These are phyloP conservation scores for Solenodon paradoxus DNA, from an alignment of 2,113 vertebrate genomes.

Conservation along the genomic window DNA sequence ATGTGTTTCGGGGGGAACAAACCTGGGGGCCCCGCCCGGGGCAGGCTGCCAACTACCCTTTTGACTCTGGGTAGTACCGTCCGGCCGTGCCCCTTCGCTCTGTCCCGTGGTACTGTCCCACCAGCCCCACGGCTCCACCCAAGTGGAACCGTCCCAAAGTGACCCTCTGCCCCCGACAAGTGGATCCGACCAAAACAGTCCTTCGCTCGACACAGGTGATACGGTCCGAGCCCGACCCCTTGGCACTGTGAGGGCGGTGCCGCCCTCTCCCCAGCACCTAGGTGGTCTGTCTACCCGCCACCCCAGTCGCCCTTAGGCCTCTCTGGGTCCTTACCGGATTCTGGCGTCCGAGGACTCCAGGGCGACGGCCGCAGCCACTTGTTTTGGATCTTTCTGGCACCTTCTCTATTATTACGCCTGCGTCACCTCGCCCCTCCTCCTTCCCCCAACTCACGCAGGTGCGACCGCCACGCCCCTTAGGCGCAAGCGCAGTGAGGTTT, in stretches of 20 bases:
- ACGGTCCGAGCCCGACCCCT: neutral
- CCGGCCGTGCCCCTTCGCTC: neutral
- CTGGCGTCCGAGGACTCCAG: slow-evolving; percentile 29
- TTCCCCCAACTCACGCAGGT: slow-evolving; percentile 72
- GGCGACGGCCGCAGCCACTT: slow-evolving; percentile 71
- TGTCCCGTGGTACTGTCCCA: neutral
- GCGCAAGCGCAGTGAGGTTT: slow-evolving; percentile 65
- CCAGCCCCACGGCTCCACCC: neutral
- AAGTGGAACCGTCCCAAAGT: neutral
- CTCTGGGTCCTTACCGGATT: slow-evolving; percentile 49
- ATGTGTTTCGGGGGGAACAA: neutral
- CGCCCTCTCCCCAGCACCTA: neutral
- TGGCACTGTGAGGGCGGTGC: neutral
- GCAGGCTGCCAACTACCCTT: neutral
- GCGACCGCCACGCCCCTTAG: slow-evolving; percentile 60
- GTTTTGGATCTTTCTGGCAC: slow-evolving; percentile 79
- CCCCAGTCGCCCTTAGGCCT: neutral
- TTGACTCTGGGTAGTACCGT: neutral
- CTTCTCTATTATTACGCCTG: slow-evolving; percentile 78
- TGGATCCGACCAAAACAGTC: neutral
- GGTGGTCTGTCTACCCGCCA: neutral
- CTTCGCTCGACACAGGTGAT: neutral
- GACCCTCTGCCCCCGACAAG: neutral
- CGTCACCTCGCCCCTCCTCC: slow-evolving; percentile 64
- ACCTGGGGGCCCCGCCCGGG: neutral